These are phyloP conservation scores for Leistus spinibarbis DNA, from an alignment of 2,888 invertebrate species.

Conservation along the genomic window DNA sequence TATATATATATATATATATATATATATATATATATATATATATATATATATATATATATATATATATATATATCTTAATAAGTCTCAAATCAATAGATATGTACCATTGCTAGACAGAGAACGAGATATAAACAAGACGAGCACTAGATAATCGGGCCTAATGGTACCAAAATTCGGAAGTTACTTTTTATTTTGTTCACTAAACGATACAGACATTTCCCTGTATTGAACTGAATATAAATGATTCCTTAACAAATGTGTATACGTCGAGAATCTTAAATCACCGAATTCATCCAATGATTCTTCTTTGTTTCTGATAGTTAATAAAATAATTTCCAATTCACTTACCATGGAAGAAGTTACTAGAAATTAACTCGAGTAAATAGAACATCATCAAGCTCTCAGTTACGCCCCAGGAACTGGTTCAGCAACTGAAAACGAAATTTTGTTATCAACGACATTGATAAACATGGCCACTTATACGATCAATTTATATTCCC, in stretches of 20 bases:
- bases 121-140: too few species aligned
- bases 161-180: too few species aligned
- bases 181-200: too few species aligned
- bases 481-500: background rate
- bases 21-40: background rate
- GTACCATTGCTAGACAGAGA: too few species aligned
- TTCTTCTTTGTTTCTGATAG: background rate
- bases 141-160: too few species aligned
- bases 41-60: too few species aligned
- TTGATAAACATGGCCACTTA: conserved; percentile 4
- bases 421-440: background rate
- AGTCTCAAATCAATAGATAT: too few species aligned
- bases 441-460: conserved; percentile 5
- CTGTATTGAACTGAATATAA: too few species aligned
- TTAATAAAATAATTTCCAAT: background rate
- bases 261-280: background rate
- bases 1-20: background rate
- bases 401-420: background rate
- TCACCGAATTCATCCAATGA: background rate
- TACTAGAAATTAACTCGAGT: background rate
- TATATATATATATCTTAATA: too few species aligned
- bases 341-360: background rate
- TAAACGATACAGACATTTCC: too few species aligned
- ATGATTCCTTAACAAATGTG: background rate
- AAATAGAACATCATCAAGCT: background rate